Conservation (phyloP, 2,113 vertebrate genomes). For the Heterochromis multidens region DNA sequence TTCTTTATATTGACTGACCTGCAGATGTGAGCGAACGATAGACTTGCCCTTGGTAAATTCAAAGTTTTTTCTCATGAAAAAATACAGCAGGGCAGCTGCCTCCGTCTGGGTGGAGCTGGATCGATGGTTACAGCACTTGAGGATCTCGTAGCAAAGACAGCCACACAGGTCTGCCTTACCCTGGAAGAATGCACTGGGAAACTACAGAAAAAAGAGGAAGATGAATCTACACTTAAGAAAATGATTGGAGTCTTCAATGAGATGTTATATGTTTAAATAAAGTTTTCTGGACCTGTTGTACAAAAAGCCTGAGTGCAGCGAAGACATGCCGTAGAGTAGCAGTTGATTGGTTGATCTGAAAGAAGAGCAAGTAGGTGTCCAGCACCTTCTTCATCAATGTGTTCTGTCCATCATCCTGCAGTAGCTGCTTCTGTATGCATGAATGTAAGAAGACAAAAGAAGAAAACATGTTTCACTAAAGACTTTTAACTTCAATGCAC, state of each 20-base stretch:
- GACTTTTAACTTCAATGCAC: neutral
- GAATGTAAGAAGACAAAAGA: neutral
- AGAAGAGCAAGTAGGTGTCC: slow-evolving; percentile 94
- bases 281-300: slow-evolving; percentile 83
- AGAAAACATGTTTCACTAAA: neutral
- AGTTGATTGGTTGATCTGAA: slow-evolving; percentile 97
- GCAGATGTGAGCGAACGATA: slow-evolving; percentile 95
- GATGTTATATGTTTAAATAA: neutral
- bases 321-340: slow-evolving; percentile 89
- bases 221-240: neutral
- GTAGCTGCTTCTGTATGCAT: slow-evolving; percentile 84
- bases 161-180: slow-evolving; percentile 95
- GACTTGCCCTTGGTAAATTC: slow-evolving; percentile 96
- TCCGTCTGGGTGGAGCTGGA: slow-evolving; percentile 93
- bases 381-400: slow-evolving; percentile 94
- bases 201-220: slow-evolving; percentile 71
- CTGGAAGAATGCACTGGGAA: slow-evolving; percentile 93
- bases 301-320: slow-evolving; percentile 88
- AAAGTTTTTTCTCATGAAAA: slow-evolving; percentile 99
- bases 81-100: slow-evolving; percentile 92
- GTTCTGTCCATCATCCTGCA: slow-evolving; percentile 92
- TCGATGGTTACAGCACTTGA: slow-evolving; percentile 96
- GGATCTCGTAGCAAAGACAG: slow-evolving; percentile 93
- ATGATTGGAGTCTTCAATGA: neutral
- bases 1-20: slow-evolving; percentile 75